Percentiles rank a stretch among this genome's conserved stretches.
These are phyloP conservation scores for Temnothorax curvispinosus DNA, from an alignment of 1,140 invertebrate genomes.

Conservation along the genomic window DNA sequence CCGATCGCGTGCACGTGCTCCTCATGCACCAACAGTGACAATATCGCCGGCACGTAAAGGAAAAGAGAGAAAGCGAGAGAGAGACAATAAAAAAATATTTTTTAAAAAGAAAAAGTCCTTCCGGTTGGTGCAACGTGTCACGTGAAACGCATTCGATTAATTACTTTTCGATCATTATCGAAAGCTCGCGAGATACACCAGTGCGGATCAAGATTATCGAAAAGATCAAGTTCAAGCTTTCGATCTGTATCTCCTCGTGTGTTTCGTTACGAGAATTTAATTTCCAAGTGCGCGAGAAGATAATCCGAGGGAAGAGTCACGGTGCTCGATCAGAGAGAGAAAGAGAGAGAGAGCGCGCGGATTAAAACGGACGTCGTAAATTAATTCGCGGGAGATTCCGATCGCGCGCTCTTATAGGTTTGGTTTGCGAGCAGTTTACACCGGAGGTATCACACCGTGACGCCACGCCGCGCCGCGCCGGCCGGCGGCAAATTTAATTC, in stretches of 20 bases:
- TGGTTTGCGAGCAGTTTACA: slow-evolving; percentile 30
- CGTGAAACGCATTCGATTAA: background rate
- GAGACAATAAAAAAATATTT: background rate
- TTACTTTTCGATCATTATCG: background rate
- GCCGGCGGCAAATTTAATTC: slow-evolving; percentile 27
- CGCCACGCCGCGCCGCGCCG: background rate
- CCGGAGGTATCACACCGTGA: slow-evolving; percentile 39
- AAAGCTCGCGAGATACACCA: background rate
- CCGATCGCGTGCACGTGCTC: slow-evolving; percentile 33
- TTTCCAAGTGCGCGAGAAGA: background rate
- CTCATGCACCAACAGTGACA: background rate
- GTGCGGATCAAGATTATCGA: background rate
- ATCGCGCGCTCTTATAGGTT: slow-evolving; percentile 2
- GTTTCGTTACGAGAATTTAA: background rate
- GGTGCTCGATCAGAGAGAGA: background rate
- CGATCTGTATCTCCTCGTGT: background rate
- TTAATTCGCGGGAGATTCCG: slow-evolving; percentile 40
- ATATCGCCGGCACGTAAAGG: background rate
- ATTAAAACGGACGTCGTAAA: slow-evolving; percentile 47
- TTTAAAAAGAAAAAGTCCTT: background rate
- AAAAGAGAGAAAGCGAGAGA: background rate
- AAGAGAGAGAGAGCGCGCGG: background rate
- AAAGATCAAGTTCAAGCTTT: background rate
- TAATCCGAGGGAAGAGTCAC: slow-evolving; percentile 17
- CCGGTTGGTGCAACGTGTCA: background rate